Conservation (phyloP, 2,797 vertebrate species). For the Sitta carolinensis region DNA sequence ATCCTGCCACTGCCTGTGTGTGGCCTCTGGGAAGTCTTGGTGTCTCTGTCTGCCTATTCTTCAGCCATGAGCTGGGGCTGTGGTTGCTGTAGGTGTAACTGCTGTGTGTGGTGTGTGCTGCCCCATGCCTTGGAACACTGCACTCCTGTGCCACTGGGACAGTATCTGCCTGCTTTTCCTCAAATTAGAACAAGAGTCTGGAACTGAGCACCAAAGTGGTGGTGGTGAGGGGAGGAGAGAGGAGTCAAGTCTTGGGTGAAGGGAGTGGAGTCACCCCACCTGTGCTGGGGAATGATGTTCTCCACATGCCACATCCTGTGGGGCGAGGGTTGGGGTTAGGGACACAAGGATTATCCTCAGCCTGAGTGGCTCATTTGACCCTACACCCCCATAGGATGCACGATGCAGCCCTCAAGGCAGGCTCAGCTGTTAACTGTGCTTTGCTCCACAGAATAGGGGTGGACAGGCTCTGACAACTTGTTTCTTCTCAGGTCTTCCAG, state of each 20-base stretch:
- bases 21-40: background rate
- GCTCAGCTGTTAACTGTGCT: background rate
- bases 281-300: background rate
- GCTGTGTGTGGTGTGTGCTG: background rate
- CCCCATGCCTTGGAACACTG: background rate
- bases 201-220: background rate
- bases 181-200: background rate
- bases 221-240: background rate
- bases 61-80: background rate
- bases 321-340: background rate
- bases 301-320: background rate
- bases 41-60: background rate
- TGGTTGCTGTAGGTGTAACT: background rate
- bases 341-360: background rate
- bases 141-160: fast-evolving
- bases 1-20: background rate
- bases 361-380: background rate
- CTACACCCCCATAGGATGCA: background rate
- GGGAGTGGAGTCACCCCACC: background rate
- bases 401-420: background rate
- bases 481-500: slow-evolving; percentile 76
- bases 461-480: background rate
- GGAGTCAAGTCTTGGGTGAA: background rate
- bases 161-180: background rate
- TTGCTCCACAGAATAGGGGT: background rate